A percentile compares a stretch with the other conserved stretches of the same genome.
phyloP scores from a whole-genome alignment of 2,888 invertebrate species.

The Cynaeus angustus region DNA sequence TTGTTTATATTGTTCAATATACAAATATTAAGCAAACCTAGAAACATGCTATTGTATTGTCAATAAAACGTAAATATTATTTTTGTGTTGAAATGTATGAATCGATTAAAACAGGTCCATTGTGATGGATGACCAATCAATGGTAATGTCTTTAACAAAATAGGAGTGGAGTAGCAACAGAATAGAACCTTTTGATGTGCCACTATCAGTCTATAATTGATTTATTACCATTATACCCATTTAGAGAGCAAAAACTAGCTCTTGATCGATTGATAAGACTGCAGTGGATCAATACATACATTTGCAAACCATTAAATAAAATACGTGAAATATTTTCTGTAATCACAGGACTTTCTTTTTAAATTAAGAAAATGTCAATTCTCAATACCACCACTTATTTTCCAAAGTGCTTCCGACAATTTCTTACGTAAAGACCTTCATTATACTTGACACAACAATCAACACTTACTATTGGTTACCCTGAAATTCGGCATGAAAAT shows the following conservation, averaged over 20 bases:
- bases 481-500: slow-evolving; percentile 7
- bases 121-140: neutral
- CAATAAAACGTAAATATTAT: slow-evolving; percentile 7
- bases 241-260: slow-evolving; percentile 1
- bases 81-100: slow-evolving; percentile 5
- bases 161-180: neutral
- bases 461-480: slow-evolving; percentile 8
- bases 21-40: neutral
- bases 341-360: too few relatives aligned
- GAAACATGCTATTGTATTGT: slow-evolving; percentile 4
- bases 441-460: neutral
- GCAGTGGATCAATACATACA: slow-evolving; percentile 8
- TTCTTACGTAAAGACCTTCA: too few relatives aligned
- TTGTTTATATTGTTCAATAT: too few relatives aligned
- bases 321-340: too few relatives aligned
- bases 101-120: slow-evolving; percentile 1
- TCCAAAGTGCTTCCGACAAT: too few relatives aligned
- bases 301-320: too few relatives aligned
- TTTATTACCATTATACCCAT: slow-evolving; percentile 13
- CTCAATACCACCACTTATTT: too few relatives aligned
- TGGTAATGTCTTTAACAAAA: neutral
- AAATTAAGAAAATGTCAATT: too few relatives aligned
- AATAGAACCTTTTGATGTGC: neutral
- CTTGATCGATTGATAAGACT: slow-evolving; percentile 3
- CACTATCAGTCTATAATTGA: slow-evolving; percentile 22